A percentile compares a stretch with the other conserved stretches of the same genome.
phyloP scores from a whole-genome alignment of 2,888 invertebrate genomes.

The Caenorhabditis afra region DNA sequence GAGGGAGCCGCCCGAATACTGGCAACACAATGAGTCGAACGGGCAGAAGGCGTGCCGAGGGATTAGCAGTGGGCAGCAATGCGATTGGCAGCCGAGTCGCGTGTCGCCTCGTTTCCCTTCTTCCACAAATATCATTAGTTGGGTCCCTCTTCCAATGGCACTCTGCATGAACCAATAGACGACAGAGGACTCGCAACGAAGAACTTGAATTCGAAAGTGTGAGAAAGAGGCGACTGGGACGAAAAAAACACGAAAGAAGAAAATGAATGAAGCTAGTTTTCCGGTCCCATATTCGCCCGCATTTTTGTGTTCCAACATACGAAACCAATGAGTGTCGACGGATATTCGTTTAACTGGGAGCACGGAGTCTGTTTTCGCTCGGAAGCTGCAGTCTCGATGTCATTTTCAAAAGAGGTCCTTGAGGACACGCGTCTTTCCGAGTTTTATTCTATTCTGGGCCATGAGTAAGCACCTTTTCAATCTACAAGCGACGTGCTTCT shows the following conservation, averaged over 20 bases:
- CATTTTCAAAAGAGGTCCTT: too few species aligned
- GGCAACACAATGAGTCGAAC: slow-evolving; percentile 54
- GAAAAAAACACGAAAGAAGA: too few species aligned
- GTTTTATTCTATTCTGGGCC: too few species aligned
- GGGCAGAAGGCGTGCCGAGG: slow-evolving; percentile 30
- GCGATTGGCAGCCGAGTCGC: slow-evolving; percentile 30
- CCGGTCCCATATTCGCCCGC: too few species aligned
- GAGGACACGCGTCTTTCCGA: too few species aligned
- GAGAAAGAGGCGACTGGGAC: background rate
- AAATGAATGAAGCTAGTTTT: too few species aligned
- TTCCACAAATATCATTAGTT: slow-evolving; percentile 34
- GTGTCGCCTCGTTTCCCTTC: slow-evolving; percentile 19
- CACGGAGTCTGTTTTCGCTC: too few species aligned
- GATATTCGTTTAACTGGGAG: background rate
- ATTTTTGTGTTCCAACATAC: background rate
- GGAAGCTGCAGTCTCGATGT: too few species aligned
- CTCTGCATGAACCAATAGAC: background rate
- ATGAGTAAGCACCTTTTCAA: too few species aligned
- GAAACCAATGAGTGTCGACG: background rate
- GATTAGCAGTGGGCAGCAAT: slow-evolving; percentile 40
- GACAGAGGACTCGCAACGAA: background rate
- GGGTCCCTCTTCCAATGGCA: background rate
- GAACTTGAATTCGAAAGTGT: background rate
- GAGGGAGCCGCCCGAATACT: slow-evolving; percentile 26
- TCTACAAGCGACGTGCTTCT: too few species aligned